Evolutionary conservation across 1,140 invertebrate species (phyloP).

Genomic region (Drosophila rufa): DNA sequence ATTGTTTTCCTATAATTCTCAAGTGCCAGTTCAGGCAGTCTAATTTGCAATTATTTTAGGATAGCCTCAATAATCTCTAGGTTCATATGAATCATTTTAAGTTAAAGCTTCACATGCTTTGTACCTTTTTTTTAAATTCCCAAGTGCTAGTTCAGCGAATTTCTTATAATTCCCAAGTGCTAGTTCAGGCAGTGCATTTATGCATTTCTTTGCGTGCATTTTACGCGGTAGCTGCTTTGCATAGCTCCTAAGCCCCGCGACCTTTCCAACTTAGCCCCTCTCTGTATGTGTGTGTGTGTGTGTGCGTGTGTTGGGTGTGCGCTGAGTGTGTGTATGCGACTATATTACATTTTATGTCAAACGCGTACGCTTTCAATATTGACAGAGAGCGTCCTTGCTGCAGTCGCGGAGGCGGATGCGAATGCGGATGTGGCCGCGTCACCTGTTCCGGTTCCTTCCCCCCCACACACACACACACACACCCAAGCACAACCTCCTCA

Average conservation of each 20-base stretch:
- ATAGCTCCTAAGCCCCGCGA: constrained; percentile 3
- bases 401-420: constrained; percentile 21
- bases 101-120: no score
- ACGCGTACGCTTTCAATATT: constrained; percentile 79
- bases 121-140: no score
- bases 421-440: constrained; percentile 55
- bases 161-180: neutral
- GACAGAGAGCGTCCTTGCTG: constrained; percentile 57
- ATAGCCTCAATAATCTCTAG: no score
- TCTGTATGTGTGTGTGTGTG: constrained; percentile 6
- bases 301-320: neutral
- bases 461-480: neutral
- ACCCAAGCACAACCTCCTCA: neutral
- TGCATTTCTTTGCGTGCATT: constrained; percentile 3
- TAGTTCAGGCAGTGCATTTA: neutral
- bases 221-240: constrained; percentile 10
- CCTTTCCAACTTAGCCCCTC: neutral
- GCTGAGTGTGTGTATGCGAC: constrained; percentile 51
- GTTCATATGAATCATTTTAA: no score
- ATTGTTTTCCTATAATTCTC: neutral
- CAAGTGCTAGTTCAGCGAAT: no score
- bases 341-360: constrained; percentile 83
- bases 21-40: neutral
- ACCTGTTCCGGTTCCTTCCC: constrained; percentile 43
- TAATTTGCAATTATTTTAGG: neutral